Percentiles rank a stretch among this genome's conserved stretches.
Evolutionary conservation across 1,140 invertebrate genomes (phyloP).

Genomic region (Mamestra configurata): DNA sequence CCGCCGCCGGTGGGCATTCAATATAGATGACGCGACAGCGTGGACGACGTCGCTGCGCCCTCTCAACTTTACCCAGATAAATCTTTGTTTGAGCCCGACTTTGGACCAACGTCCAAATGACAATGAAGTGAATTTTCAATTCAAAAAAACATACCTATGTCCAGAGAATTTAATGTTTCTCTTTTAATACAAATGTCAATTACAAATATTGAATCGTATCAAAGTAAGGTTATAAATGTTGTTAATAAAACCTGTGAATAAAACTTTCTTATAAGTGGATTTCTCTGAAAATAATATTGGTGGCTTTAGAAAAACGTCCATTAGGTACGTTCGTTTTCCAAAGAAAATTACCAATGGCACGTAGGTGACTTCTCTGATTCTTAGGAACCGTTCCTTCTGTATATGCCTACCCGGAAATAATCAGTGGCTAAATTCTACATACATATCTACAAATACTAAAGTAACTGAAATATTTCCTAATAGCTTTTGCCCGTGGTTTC

Average conservation of each 20-base stretch:
- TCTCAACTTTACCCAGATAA: constrained; percentile 32
- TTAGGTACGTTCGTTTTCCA: not conserved
- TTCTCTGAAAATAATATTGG: not conserved
- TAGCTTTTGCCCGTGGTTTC: too few relatives aligned
- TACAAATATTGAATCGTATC: not conserved
- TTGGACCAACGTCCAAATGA: not conserved
- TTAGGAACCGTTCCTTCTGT: not conserved
- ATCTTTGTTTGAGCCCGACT: constrained; percentile 20
- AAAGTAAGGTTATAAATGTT: not conserved
- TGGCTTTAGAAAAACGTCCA: not conserved
- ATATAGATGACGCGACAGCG: constrained; percentile 39
- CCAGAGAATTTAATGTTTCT: not conserved
- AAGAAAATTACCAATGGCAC: not conserved
- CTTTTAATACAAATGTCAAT: not conserved
- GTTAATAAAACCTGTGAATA: not conserved
- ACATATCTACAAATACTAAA: too few relatives aligned
- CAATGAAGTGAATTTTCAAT: constrained; percentile 18
- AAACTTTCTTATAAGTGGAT: not conserved
- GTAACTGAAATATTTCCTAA: too few relatives aligned
- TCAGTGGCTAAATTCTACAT: not conserved
- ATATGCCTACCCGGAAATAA: not conserved
- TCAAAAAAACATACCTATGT: not conserved
- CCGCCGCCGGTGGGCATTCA: not conserved
- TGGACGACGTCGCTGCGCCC: constrained; percentile 18
- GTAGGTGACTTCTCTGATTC: not conserved